These are phyloP conservation scores for Dione juno DNA, from an alignment of 2,888 invertebrate genomes.

Conservation along the genomic window DNA sequence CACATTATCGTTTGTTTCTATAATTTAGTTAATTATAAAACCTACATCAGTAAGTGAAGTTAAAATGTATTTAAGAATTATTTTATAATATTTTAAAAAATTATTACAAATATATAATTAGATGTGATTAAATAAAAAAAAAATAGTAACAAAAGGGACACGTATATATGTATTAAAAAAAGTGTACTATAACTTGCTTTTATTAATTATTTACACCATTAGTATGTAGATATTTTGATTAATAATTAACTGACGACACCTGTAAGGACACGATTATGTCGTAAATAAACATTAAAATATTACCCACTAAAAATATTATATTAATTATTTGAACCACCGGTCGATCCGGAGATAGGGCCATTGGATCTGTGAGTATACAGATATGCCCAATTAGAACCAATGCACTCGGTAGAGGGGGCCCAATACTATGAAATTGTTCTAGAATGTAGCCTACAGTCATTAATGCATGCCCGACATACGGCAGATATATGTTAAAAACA, in stretches of 20 bases:
- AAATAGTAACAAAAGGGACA: too few species aligned
- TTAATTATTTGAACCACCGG: conserved; percentile 60
- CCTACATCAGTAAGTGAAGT: too few species aligned
- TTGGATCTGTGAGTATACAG: conserved; percentile 62
- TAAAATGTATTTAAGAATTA: too few species aligned
- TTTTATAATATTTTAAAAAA: too few species aligned
- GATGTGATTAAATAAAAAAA: not conserved
- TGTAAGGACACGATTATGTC: conserved; percentile 52
- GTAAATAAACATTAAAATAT: conserved; percentile 64
- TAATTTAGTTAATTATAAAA: too few species aligned
- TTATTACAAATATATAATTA: not conserved
- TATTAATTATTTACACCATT: not conserved
- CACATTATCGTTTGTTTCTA: too few species aligned
- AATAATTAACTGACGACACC: not conserved
- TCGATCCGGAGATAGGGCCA: conserved; percentile 53
- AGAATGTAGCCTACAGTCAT: conserved; percentile 72
- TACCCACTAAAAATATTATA: conserved; percentile 62
- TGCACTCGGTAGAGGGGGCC: conserved; percentile 68
- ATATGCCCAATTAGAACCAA: conserved; percentile 69
- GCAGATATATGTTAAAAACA: conserved; percentile 55
- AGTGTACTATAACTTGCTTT: not conserved
- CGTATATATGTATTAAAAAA: too few species aligned
- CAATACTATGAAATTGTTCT: conserved; percentile 60
- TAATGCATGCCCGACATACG: conserved; percentile 65
- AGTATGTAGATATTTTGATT: not conserved